A percentile compares a stretch with the other conserved stretches of the same genome.
Conservation (phyloP, 1,140 invertebrate genomes). For the Pseudachorutes palmiensis region DNA sequence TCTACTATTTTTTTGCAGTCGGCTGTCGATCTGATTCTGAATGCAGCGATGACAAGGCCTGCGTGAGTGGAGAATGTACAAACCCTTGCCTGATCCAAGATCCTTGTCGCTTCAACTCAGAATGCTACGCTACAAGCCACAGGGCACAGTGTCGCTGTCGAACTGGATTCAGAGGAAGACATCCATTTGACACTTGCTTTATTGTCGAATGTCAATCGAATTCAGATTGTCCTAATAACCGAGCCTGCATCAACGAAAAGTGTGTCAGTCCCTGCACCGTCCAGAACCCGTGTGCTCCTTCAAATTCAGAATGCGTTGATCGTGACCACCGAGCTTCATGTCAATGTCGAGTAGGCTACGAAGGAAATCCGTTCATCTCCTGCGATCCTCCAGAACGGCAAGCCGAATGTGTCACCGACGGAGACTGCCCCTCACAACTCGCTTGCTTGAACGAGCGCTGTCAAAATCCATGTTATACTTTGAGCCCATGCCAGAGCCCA, state of each 20-base stretch:
- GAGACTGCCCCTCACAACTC: conserved; percentile 65
- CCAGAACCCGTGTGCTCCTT: conserved; percentile 63
- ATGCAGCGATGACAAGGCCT: conserved; percentile 72
- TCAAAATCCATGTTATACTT: conserved; percentile 65
- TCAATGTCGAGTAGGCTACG: conserved; percentile 59
- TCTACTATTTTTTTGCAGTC: conserved; percentile 24
- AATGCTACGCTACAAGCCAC: conserved; percentile 64
- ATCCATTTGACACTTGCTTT: conserved; percentile 65
- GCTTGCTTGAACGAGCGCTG: conserved; percentile 76
- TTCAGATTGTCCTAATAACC: conserved; percentile 74
- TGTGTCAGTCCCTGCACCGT: conserved; percentile 73
- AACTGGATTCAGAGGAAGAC: conserved; percentile 65
- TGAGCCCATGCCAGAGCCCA: conserved; percentile 65
- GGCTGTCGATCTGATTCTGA: conserved; percentile 74
- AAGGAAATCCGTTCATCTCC: conserved; percentile 71
- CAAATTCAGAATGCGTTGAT: conserved; percentile 64
- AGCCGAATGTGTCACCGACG: conserved; percentile 74
- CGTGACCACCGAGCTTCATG: conserved; percentile 74
- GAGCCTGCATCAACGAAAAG: conserved; percentile 73
- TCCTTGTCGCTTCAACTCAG: conserved; percentile 73
- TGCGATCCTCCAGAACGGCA: conserved; percentile 38
- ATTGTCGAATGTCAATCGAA: conserved; percentile 69
- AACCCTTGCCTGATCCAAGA: conserved; percentile 70
- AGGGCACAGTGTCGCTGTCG: conserved; percentile 67
- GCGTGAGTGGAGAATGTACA: conserved; percentile 67